Percentiles rank a stretch among this genome's conserved stretches.
phyloP scores from a whole-genome alignment of 1,140 invertebrate genomes.

The Neodiprion pinetum region DNA sequence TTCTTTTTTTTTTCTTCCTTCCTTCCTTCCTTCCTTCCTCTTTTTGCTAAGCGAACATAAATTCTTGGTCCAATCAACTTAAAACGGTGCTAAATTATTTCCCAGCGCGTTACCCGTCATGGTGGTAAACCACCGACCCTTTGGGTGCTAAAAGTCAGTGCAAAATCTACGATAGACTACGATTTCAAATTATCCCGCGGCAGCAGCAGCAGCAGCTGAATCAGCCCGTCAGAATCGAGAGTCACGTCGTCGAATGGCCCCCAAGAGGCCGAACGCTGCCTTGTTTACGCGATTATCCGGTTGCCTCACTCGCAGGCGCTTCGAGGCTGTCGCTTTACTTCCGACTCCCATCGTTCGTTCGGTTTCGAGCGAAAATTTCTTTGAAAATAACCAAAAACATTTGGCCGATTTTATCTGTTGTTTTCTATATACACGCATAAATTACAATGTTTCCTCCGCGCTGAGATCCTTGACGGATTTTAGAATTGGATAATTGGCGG shows the following conservation, averaged over 20 bases:
- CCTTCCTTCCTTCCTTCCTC: background rate
- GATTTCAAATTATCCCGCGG: background rate
- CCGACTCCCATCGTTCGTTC: too few relatives aligned
- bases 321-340: too few relatives aligned
- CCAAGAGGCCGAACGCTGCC: background rate
- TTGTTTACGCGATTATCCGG: background rate
- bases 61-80: conserved; percentile 16
- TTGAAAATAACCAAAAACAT: too few relatives aligned
- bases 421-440: too few relatives aligned
- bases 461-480: too few relatives aligned
- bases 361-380: too few relatives aligned
- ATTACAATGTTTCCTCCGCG: too few relatives aligned
- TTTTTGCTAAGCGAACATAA: background rate
- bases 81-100: conserved; percentile 17
- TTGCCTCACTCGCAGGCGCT: background rate
- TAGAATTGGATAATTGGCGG: too few relatives aligned
- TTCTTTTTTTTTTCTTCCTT: background rate
- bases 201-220: background rate
- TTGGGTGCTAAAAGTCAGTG: background rate
- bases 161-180: background rate
- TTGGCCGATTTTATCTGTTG: too few relatives aligned
- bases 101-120: background rate
- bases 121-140: background rate
- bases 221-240: background rate
- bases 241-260: background rate